Percentiles rank a stretch among this genome's conserved stretches.
Evolutionary conservation across 92 coral and sea anemone species (phyloP).

Genomic region (Muricea muricata): DNA sequence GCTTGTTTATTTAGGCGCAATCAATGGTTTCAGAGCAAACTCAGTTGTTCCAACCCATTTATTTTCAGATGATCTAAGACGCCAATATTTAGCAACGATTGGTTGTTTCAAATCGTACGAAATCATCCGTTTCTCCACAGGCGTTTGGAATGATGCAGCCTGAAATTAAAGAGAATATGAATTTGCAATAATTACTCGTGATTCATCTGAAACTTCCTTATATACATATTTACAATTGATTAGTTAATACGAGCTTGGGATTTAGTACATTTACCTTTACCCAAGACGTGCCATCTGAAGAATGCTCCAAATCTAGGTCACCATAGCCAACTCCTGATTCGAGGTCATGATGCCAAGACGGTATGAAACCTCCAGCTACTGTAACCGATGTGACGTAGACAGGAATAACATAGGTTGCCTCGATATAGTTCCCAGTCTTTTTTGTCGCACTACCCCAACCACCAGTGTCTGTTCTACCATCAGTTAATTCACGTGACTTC

Average conservation of each 20-base stretch:
- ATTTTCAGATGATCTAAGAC: too few species aligned
- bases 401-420: not conserved
- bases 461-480: too few species aligned
- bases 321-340: not conserved
- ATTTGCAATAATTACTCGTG: not conserved
- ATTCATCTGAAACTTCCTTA: not conserved
- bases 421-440: not conserved
- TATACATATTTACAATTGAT: too few species aligned
- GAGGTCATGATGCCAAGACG: not conserved
- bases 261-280: not conserved
- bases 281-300: not conserved
- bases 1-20: too few species aligned
- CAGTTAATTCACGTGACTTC: too few species aligned
- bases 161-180: not conserved
- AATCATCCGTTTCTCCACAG: not conserved
- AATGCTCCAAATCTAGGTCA: not conserved
- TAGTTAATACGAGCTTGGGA: too few species aligned
- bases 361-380: not conserved
- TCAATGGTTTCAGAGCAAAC: too few species aligned
- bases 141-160: not conserved
- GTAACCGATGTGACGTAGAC: not conserved
- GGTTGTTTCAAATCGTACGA: not conserved
- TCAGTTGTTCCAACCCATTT: too few species aligned
- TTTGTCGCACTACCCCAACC: not conserved
- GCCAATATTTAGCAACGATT: too few species aligned